Conservation (phyloP, 1,140 invertebrate species). For the Vanessa tameamea region DNA sequence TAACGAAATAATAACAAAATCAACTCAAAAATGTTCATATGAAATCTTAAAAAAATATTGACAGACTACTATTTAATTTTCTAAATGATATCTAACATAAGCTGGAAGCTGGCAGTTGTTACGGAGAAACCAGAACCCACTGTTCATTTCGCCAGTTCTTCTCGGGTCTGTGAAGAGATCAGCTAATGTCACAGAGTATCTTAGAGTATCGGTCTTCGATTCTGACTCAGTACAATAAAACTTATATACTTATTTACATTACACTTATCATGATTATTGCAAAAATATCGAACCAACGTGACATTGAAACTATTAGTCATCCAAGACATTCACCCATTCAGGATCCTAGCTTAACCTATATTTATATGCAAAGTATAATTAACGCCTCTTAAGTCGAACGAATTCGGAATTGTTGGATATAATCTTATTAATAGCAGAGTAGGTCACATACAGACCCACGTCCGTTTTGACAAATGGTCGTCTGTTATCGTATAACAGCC, state of each 20-base stretch:
- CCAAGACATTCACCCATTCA: neutral
- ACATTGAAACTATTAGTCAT: conserved; percentile 13
- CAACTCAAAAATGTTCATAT: too few relatives aligned
- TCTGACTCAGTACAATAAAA: neutral
- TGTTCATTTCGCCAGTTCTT: too few relatives aligned
- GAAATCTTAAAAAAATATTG: too few relatives aligned
- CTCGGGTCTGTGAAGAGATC: too few relatives aligned
- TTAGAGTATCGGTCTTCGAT: too few relatives aligned
- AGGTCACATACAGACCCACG: conserved; percentile 37
- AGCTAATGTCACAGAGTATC: too few relatives aligned
- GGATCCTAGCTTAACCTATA: conserved; percentile 10
- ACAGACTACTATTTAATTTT: too few relatives aligned
- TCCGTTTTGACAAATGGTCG: conserved; percentile 50
- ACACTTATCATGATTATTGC: neutral
- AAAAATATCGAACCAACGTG: neutral
- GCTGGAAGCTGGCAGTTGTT: too few relatives aligned
- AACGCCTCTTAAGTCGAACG: neutral
- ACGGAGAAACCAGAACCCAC: too few relatives aligned
- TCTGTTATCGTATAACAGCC: conserved; percentile 35
- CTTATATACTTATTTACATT: neutral
- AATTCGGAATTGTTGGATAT: conserved; percentile 5
- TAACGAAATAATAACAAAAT: too few relatives aligned
- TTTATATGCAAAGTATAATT: conserved; percentile 20
- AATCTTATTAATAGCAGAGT: conserved; percentile 27
- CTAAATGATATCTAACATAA: too few relatives aligned